These are phyloP conservation scores for Microctenopoma stevenorrisi DNA, from an alignment of 2,797 vertebrate genomes.

Conservation along the genomic window DNA sequence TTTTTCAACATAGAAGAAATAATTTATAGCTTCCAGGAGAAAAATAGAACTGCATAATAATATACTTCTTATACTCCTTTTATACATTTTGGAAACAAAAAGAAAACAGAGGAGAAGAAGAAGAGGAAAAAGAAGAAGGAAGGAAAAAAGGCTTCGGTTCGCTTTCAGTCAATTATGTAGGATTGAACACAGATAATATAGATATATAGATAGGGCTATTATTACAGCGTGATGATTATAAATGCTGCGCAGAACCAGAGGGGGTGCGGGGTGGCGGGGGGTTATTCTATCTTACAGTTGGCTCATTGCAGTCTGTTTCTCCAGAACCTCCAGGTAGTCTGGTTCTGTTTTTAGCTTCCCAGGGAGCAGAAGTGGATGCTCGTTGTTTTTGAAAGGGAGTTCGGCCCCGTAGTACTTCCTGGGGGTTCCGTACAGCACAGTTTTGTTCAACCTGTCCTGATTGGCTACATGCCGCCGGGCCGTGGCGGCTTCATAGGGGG, in stretches of 20 bases:
- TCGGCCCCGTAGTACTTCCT: conserved; percentile 91
- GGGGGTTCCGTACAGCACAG: conserved; percentile 95
- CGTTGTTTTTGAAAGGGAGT: conserved; percentile 86
- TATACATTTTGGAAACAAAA: conserved; percentile 78
- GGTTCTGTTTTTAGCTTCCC: conserved; percentile 96
- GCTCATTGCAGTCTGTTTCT: conserved; percentile 99
- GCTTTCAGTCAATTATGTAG: conserved; percentile 58
- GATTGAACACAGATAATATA: conserved; percentile 72
- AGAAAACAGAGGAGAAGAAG: conserved; percentile 34
- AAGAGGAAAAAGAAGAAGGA: conserved; percentile 48
- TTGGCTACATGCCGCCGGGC: conserved; percentile 86
- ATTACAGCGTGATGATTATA: conserved; percentile 68
- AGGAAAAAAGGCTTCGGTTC: conserved; percentile 56
- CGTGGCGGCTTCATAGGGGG: conserved; percentile 86
- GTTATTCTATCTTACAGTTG: conserved; percentile 87
- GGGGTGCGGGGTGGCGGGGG: background rate
- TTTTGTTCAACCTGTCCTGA: conserved; percentile 95
- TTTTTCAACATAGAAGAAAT: conserved; percentile 77
- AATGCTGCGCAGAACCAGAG: conserved; percentile 59
- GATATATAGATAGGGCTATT: conserved; percentile 72
- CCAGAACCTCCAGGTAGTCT: conserved; percentile 99
- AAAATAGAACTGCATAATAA: conserved; percentile 82
- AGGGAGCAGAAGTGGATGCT: conserved; percentile 90
- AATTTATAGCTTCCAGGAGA: conserved; percentile 80
- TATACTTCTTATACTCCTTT: conserved; percentile 78